Evolutionary conservation across 2,797 vertebrate species (phyloP).

Genomic region (Miichthys miiuy): DNA sequence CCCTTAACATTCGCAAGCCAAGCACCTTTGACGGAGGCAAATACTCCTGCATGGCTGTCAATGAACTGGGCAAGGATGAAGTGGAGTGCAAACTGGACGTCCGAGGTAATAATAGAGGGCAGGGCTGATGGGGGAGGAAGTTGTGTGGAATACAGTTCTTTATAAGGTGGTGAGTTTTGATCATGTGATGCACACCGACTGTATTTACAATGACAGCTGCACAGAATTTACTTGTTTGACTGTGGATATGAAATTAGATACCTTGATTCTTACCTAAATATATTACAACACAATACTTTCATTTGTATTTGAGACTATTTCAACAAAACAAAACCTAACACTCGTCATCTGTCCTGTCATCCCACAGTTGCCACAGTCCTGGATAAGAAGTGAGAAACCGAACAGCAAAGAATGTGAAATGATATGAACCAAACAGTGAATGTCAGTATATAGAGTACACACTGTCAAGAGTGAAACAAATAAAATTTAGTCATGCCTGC

Average conservation of each 20-base stretch:
- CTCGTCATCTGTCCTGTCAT: conserved; percentile 36
- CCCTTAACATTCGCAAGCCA: conserved; percentile 95
- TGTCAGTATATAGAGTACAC: conserved; percentile 33
- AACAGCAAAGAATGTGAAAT: conserved; percentile 60
- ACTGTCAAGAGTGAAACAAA: conserved; percentile 60
- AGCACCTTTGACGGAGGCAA: conserved; percentile 90
- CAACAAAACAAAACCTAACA: conserved; percentile 25
- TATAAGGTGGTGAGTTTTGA: background rate
- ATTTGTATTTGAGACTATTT: conserved; percentile 3
- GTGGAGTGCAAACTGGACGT: conserved; percentile 93
- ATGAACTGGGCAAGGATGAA: conserved; percentile 90
- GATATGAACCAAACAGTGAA: conserved; percentile 55
- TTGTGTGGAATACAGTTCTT: too few relatives aligned
- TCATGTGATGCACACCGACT: background rate
- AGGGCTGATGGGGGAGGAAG: background rate
- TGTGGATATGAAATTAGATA: background rate
- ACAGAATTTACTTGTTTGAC: background rate
- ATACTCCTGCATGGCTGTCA: conserved; percentile 92
- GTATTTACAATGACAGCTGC: background rate
- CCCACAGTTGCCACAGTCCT: conserved; percentile 57
- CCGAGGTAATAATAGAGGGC: conserved; percentile 82
- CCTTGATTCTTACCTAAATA: background rate
- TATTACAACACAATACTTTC: background rate
- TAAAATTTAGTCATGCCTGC: conserved; percentile 66
- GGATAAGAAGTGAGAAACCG: conserved; percentile 61